Percentiles rank a stretch among this genome's conserved stretches.
phyloP scores from a whole-genome alignment of 2,888 invertebrate species.

The Lissocephala sabroskyi region DNA sequence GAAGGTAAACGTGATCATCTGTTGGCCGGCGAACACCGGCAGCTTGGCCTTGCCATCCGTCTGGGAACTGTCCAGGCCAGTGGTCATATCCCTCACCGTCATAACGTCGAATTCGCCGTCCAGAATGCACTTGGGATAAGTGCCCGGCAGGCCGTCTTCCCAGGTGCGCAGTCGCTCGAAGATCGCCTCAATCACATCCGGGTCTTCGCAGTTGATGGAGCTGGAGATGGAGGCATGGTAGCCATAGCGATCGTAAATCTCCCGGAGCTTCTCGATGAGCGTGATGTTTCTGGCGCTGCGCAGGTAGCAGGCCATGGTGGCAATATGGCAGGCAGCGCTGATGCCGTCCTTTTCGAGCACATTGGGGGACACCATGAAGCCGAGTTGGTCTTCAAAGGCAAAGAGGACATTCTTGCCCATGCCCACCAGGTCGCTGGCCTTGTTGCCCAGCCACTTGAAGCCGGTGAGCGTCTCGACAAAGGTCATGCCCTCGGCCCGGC shows the following conservation, averaged over 20 bases:
- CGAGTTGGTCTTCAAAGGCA: conserved; percentile 98
- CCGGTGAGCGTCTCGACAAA: conserved; percentile 94
- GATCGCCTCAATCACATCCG: conserved; percentile 78
- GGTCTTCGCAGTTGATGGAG: conserved; percentile 88
- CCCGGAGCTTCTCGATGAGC: conserved; percentile 78
- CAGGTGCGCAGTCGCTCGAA: conserved; percentile 87
- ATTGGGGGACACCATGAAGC: conserved; percentile 91
- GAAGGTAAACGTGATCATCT: conserved; percentile 97
- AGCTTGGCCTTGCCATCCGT: conserved; percentile 80
- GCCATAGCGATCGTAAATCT: conserved; percentile 89
- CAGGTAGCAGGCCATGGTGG: conserved; percentile 84
- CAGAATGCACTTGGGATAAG: conserved; percentile 82
- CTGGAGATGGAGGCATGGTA: conserved; percentile 89
- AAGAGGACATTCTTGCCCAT: conserved; percentile 88
- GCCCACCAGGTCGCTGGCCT: conserved; percentile 80
- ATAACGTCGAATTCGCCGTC: conserved; percentile 78
- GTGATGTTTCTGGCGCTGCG: conserved; percentile 76
- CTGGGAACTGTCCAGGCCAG: conserved; percentile 82
- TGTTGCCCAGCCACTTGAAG: conserved; percentile 99
- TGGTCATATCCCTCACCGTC: conserved; percentile 89
- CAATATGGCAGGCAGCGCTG: conserved; percentile 86
- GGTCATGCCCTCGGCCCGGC: conserved; percentile 83
- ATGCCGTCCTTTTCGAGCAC: conserved; percentile 98
- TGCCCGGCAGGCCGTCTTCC: conserved; percentile 63
- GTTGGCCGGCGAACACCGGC: conserved; percentile 78